Base-by-base conservation (phyloP, 2,888 invertebrate genomes). In the Dexiosoma caninum region DNA sequence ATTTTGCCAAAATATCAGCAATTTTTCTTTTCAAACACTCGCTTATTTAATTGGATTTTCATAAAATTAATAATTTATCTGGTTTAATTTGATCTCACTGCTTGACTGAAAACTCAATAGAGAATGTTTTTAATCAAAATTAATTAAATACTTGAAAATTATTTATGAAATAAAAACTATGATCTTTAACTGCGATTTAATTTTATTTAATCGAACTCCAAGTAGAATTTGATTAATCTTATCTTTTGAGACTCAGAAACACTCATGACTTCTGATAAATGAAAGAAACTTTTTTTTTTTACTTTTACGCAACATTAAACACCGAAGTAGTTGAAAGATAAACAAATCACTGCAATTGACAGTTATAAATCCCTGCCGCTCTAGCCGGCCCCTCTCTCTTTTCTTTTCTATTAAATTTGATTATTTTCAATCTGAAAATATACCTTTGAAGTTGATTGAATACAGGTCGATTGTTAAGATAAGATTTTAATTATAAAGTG, bases 401-500 rank as follows among this genome's bases (percentile, higher is more conserved):
- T 10, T 19, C 19, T 19, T 8, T 46, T 21, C 0, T 10, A 35
- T 32, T 37, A 57, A 57, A 32, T 53, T 53, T 53, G 32, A 8
- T n/a, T 16, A 53, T n/a, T 35, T 57, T 57, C 23, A 37, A 19
- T n/a, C n/a, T 23, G 37, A 57, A 37, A 27, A n/a, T 3, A 10
- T 8, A 16, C 42, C 1, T 2, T n/a, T 1, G 14, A 12, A 46
- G 19, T 46, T 46, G 12, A 9, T 7, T 46, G 23, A 53, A 32
- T 53, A 14, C 14, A 19, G 8, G 16, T 32, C 0, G 1, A 32
- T 1, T 32, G 53, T 6, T 9, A 14, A 14, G 66, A 66, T 66
- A 66, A 66, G 66, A 66, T 16, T 66, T 66, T 40, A 27, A 27
- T 51, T 40, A 51, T 40, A 27, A n/a, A 19, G 23, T 1, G 2